Evolutionary conservation across 2,797 vertebrate species (phyloP), one percentile per base, ranked within the genome.

Genomic region (Anisognathus igniventris): DNA sequence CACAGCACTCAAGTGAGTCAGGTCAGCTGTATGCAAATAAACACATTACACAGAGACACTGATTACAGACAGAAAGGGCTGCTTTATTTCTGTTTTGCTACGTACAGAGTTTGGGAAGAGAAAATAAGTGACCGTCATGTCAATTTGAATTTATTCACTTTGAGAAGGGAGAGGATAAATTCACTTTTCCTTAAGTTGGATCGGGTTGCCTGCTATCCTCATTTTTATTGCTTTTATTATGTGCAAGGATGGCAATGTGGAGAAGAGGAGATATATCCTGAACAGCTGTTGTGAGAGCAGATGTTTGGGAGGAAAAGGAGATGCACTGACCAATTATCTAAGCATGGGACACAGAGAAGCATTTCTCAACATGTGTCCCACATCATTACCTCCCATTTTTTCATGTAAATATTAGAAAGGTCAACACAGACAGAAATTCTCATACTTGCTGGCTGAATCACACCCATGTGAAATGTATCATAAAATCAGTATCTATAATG

Each of bases 251-350:
- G 83, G 62, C 58, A 88, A 50, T 62, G 67, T 2, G 3, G 56
- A 70, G 48, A 54, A 86, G 18, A 93, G 19, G 13, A 77, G 54
- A 40, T 44, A 66, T 35, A 79, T 84, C 64, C 64, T 57, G 64
- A 77, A 67, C 73, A 94, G 92, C 64, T 92, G 60, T 39, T 87
- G 64, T 28, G 57, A 73, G 58, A 77, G 48, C 83, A 95, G 93
- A 96, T 88, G 92, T 86, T 93, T 92, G 51, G 68, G 75, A 92
- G 58, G 79, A 92, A 77, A 82, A 88, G 87, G 44, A 93, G 87
- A 78, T 75, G 44, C 44, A 77, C 30, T 15, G 44, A 87, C 40
- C 93, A 88, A 81, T 83, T 76, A 93, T 51, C 37, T 56, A 92
- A 93, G 80, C 20, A 2, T 76, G 76, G 81, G 66, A 91, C 48